Base-by-base conservation (phyloP, 2,797 vertebrate species). In the Anguilla marmorata region DNA sequence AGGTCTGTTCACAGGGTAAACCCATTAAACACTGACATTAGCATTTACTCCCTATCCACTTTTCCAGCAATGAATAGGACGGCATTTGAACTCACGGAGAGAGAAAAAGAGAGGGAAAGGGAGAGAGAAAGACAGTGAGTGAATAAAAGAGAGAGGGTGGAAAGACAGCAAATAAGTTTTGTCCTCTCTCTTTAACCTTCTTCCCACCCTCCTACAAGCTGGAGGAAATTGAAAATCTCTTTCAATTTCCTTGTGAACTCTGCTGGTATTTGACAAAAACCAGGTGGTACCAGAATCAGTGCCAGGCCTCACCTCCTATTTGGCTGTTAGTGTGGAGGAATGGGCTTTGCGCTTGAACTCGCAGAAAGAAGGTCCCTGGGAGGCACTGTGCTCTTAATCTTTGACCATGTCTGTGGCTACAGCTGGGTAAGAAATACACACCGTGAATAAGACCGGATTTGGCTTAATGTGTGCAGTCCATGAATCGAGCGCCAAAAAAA, bases 171-270 rank as follows among this genome's bases (percentile, higher is more conserved):
- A 80, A 45, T 80, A 24, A 45, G 37, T 45, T 30, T 80, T 76
- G 33, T 16, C 74, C 74, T 80, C 16, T 45, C 37, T 45, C 45
- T 82, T 48, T 50, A 82, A 82, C 41, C 79, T 50, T 45, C 45
- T 33, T 82, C 41, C 1, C 79, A 48, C 45, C 45, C 5, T 82
- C 45, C 79, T 12, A 19, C 79, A 48, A 82, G 19, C 79, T 82
- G 45, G 24, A 82, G 86, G 86, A 87, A 87, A 87, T 87, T 87
- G 74, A 45, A 63, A 87, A 82, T 80, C 74, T 60, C 79, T 80
- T 33, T 60, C 79, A 56, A 87, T 87, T 87, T 87, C 74, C 74
- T 48, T 82, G 41, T 82, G 79, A 82, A 50, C 79, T 50, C 79
- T 48, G 41, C 79, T 50, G 41, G 79, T 50, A 82, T 82, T 82